These are phyloP conservation scores for Patiria miniata DNA, from an alignment of 35 echinoderm and acorn worm species.

Conservation along the genomic window DNA sequence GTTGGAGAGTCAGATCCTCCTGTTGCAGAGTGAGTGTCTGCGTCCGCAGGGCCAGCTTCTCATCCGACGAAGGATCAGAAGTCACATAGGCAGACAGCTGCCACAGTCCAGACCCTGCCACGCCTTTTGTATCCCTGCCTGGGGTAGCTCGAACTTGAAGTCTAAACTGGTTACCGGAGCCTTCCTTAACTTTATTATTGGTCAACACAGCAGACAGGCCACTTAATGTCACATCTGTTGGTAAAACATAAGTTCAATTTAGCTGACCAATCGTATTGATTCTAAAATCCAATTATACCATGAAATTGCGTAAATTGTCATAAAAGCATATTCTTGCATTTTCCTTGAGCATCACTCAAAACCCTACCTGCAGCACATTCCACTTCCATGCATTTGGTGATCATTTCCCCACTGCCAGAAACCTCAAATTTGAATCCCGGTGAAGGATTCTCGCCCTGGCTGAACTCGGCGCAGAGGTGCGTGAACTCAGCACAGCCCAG, in stretches of 20 bases:
- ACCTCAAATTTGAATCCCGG: conserved; percentile 77
- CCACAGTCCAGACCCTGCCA: conserved; percentile 82
- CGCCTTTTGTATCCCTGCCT: conserved; percentile 36
- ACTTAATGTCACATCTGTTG: conserved; percentile 76
- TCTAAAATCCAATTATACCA: not conserved
- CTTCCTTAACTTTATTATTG: conserved; percentile 50
- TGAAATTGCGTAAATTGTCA: not conserved
- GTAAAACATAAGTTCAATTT: not conserved
- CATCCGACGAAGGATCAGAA: conserved; percentile 47
- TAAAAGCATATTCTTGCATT: not conserved
- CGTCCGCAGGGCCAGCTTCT: conserved; percentile 32
- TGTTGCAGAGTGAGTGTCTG: conserved; percentile 61
- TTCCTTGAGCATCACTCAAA: too few species aligned
- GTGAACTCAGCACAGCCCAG: conserved; percentile 73
- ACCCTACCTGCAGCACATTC: conserved; percentile 75
- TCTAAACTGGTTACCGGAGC: conserved; percentile 43
- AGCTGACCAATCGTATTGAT: not conserved
- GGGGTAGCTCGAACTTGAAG: conserved; percentile 48
- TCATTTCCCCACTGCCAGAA: conserved; percentile 2
- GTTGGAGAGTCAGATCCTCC: conserved; percentile 40
- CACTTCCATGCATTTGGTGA: conserved; percentile 51
- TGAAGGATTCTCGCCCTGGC: conserved; percentile 60
- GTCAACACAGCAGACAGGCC: conserved; percentile 43
- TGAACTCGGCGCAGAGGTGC: conserved; percentile 83
- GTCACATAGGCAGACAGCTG: conserved; percentile 66